These are phyloP conservation scores for Hylia prasina DNA, from an alignment of 2,113 vertebrate species.

Conservation along the genomic window DNA sequence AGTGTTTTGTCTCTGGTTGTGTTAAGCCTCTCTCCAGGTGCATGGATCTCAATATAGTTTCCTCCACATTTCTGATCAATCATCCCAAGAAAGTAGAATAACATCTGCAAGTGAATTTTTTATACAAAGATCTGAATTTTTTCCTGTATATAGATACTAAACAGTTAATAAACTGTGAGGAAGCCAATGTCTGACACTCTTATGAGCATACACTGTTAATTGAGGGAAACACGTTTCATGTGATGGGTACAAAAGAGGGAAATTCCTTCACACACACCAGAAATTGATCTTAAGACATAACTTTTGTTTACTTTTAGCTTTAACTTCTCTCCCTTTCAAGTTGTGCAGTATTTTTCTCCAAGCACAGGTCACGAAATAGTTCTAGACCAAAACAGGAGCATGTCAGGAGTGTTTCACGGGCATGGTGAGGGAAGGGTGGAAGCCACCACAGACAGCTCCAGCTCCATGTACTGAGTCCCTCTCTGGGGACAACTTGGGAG, in stretches of 20 bases:
- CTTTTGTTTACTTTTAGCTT: neutral
- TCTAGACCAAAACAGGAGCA: neutral
- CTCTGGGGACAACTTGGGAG: neutral
- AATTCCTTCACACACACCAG: neutral
- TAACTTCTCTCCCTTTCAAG: neutral
- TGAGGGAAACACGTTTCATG: neutral
- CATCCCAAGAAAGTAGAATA: neutral
- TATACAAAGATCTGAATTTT: neutral
- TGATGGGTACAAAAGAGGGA: neutral
- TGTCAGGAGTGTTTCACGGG: rapidly evolving
- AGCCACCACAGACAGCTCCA: rapidly evolving
- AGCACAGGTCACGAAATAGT: neutral
- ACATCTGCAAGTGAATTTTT: neutral
- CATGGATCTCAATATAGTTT: neutral
- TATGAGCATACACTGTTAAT: neutral
- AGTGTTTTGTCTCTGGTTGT: neutral
- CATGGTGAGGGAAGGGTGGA: neutral
- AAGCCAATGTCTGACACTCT: neutral
- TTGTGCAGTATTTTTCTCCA: neutral
- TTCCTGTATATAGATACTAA: neutral
- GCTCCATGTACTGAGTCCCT: rapidly evolving
- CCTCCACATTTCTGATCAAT: neutral
- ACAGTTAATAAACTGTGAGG: neutral
- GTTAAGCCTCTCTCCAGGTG: neutral
- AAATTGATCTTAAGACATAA: neutral